Conservation (phyloP, 2,113 vertebrate genomes). For the Trogon melanurus region DNA sequence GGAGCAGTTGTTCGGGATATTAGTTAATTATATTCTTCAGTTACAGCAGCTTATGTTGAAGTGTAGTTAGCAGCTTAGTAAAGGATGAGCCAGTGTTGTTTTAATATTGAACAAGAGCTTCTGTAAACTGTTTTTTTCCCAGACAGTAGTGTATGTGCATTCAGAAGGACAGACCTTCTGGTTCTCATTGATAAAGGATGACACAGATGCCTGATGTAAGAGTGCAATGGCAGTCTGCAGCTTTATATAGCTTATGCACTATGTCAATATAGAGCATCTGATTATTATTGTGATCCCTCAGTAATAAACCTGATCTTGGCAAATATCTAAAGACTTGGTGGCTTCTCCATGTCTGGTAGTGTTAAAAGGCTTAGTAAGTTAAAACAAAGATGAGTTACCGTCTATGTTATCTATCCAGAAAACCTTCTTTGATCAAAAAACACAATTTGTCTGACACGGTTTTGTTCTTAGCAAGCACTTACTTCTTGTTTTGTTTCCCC, state of each 20-base stretch:
- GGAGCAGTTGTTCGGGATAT: constrained; percentile 15
- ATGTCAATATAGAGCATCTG: background rate
- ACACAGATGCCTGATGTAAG: background rate
- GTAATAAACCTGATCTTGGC: background rate
- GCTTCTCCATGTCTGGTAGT: background rate
- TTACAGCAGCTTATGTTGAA: background rate
- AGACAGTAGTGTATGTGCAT: background rate
- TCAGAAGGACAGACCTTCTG: background rate
- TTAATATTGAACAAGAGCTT: background rate
- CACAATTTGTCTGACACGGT: background rate
- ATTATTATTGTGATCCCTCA: background rate
- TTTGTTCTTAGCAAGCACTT: constrained; percentile 17
- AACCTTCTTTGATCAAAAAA: background rate
- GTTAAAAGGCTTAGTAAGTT: background rate
- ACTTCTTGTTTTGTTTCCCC: constrained; percentile 7
- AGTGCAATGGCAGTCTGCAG: background rate
- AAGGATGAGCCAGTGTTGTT: background rate
- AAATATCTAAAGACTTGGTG: background rate
- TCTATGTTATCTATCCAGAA: background rate
- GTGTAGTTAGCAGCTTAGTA: constrained; percentile 29
- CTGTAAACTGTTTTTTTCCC: background rate
- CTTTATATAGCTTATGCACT: background rate
- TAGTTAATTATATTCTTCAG: background rate
- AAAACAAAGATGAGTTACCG: background rate
- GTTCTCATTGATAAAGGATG: background rate